Percentiles rank a stretch among this genome's conserved stretches.
Evolutionary conservation across 2,888 invertebrate species (phyloP).

Genomic region (Cheiracanthium punctorium): DNA sequence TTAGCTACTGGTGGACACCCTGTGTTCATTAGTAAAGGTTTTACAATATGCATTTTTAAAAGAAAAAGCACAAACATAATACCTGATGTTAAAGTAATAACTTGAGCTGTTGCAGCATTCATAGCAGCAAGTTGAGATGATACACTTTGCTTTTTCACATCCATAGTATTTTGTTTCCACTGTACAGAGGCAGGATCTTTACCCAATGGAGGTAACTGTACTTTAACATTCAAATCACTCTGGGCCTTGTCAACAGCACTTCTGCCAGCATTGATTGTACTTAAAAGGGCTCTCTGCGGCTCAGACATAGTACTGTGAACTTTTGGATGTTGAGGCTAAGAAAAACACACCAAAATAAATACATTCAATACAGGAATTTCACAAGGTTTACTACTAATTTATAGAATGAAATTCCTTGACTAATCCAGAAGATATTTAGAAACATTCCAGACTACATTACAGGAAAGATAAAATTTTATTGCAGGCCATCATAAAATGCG

Average conservation of each 20-base stretch:
- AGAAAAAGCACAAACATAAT: no score
- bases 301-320: constrained; percentile 90
- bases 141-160: constrained; percentile 96
- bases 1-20: no score
- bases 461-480: no score
- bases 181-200: constrained; percentile 88
- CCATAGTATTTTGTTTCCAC: constrained; percentile 95
- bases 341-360: not conserved
- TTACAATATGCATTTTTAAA: no score
- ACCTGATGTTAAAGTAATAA: constrained; percentile 90
- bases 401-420: no score
- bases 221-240: constrained; percentile 81
- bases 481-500: no score
- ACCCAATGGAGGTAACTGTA: constrained; percentile 85
- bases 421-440: no score
- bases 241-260: constrained; percentile 92
- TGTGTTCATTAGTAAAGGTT: no score
- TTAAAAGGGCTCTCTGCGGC: constrained; percentile 93
- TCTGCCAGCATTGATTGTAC: constrained; percentile 92
- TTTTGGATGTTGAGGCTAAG: constrained; percentile 85
- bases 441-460: no score
- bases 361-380: no score
- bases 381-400: no score
- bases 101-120: constrained; percentile 99
- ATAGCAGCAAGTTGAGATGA: constrained; percentile 98